Evolutionary conservation across 1,140 invertebrate genomes (phyloP), one percentile per base, ranked within the genome.

Genomic region (Drosophila nikananu): DNA sequence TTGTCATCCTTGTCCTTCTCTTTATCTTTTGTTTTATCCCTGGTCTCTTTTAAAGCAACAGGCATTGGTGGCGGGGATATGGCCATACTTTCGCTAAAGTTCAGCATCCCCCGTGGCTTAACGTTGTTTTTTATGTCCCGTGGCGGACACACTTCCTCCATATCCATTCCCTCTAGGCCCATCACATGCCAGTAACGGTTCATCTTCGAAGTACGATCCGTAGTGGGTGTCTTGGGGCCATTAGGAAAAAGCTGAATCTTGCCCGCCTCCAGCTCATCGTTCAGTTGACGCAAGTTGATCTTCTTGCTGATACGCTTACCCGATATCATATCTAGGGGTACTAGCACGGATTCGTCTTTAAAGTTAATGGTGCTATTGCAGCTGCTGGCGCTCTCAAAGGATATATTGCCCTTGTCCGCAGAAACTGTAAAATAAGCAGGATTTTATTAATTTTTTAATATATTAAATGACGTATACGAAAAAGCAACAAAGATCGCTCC

Each of bases 211-310:
- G 37, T 84, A 17, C 55, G 60, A 73, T 90, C 84, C 3, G 78
- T 86, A 0, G 44, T 72, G 17, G 84, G 84, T 0, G 86, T 90
- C 52, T 60, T 90, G 12, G 84, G 84, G 0, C 86, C 84, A 58
- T 89, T 70, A 2, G 75, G 70, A 71, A 81, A 84, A 0, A 90
- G 35, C 32, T 73, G 65, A 19, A 90, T 84, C 10, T 71, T 80
- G 9, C 84, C 84, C 12, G 86, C 46, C 30, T 84, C 79, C 15
- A 89, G 25, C 0, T 64, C 86, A 10, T 90, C 86, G 37, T 79
- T 89, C 3, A 89, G 46, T 23, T 90, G 55, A 0, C 66, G 77
- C n/a, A 90, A 73, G 23, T 79, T 89, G 12, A 90, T 30, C n/a
- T 79, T 81, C 8, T 49, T 72, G 30, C 63, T 73, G 0, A 84